Base-by-base conservation (phyloP, 2,113 vertebrate genomes). In the Megaceryle torquata region DNA sequence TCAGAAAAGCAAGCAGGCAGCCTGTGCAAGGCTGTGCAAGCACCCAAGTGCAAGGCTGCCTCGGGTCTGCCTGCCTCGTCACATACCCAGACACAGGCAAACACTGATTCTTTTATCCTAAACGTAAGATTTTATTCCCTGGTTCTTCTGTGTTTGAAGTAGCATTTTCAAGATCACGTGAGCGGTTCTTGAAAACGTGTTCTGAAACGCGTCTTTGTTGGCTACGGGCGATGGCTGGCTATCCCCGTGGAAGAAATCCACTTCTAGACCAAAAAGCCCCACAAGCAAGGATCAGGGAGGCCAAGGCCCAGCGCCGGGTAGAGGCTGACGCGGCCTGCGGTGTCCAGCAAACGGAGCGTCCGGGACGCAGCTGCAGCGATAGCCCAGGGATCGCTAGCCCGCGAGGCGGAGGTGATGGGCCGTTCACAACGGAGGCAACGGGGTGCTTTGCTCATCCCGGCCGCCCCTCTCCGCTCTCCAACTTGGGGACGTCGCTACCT, bases 401-500 rank as follows among this genome's bases (percentile, higher is more conserved):
- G 3, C 5, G 5, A 13, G 21, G 33, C 59, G 1, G 31, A 51
- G 15, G 39, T 41, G 39, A 41, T 41, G 39, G 39, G 39, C 39
- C 39, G 39, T 41, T 41, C 39, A 41, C 13, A 41, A 41, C 39
- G 39, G 39, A 41, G 12, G 12, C 48, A 10, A 26, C 25, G 20
- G 31, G 12, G 16, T 10, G 24, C 4, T n/a, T 7, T 5, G 43
- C 25, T 18, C 33, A 8, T 48, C 15, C 22, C n/a, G 11, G 31
- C 65, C 15, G 51, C 33, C 15, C 16, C 8, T 6, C 41, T 13
- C 53, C 33, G 5, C 31, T 9, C 29, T n/a, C 61, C 50, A 5
- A 41, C 46, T 46, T 44, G 35, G 24, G 10, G 44, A 11, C 77
- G 24, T n/a, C 68, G n/a, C 61, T 97, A 99, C 98, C 98, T 98